Conservation (phyloP, 2,797 vertebrate genomes). For the Taenioides sp. region DNA sequence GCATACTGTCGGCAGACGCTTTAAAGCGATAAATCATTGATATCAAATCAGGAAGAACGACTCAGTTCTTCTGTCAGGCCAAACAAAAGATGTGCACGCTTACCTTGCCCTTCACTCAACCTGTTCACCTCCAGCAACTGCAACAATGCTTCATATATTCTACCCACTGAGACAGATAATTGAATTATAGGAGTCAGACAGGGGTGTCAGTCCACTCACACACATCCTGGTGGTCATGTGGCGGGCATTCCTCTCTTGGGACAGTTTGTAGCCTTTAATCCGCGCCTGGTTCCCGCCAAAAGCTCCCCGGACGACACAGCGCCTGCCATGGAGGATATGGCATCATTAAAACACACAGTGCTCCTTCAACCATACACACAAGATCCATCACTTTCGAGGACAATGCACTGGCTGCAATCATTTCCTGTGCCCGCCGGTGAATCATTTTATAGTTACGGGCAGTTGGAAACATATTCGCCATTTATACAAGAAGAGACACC, state of each 20-base stretch:
- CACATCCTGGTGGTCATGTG: constrained; percentile 68
- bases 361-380: constrained; percentile 37
- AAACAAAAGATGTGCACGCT: constrained; percentile 64
- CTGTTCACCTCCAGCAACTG: constrained; percentile 48
- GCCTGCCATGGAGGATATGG: constrained; percentile 72
- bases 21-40: constrained; percentile 28
- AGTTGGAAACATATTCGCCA: constrained; percentile 2
- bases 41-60: constrained; percentile 21
- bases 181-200: constrained; percentile 28
- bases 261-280: constrained; percentile 84
- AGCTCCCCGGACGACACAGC: constrained; percentile 76
- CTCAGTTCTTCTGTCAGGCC: constrained; percentile 33
- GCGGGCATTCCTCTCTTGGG: constrained; percentile 82
- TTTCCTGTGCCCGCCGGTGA: constrained; percentile 9
- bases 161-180: constrained; percentile 33
- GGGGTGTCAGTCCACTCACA: constrained; percentile 25
- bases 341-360: constrained; percentile 65
- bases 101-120: constrained; percentile 75
- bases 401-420: constrained; percentile 17
- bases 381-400: constrained; percentile 19
- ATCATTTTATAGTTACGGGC: constrained; percentile 11
- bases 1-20: background rate
- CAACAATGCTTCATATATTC: background rate
- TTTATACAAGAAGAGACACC: constrained; percentile 16
- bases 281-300: constrained; percentile 80